Percentiles rank a stretch among this genome's conserved stretches.
phyloP scores from a whole-genome alignment of 2,888 invertebrate genomes.

The Cenopis cana region DNA sequence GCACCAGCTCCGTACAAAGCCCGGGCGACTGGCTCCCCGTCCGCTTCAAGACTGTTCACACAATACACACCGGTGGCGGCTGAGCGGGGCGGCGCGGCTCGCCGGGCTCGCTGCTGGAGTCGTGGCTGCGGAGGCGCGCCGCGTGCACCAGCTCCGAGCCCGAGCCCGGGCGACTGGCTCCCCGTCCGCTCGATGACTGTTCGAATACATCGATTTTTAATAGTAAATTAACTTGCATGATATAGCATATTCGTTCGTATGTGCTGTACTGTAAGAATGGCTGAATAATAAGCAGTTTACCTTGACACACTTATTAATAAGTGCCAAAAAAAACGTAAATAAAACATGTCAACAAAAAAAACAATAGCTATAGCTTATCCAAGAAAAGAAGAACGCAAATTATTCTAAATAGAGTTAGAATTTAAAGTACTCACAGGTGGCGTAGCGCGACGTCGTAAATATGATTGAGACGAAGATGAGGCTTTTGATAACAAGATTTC shows the following conservation, averaged over 20 bases:
- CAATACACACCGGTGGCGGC: slow-evolving; percentile 45
- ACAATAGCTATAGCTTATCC: no score
- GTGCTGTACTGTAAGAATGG: no score
- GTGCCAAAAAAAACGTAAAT: background rate
- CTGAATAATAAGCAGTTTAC: no score
- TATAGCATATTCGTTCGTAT: no score
- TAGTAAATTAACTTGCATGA: background rate
- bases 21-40: background rate
- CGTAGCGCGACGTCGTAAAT: slow-evolving; percentile 54
- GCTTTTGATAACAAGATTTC: background rate
- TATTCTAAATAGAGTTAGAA: background rate
- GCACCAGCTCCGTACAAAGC: no score
- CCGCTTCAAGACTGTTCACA: background rate
- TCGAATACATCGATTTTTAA: background rate
- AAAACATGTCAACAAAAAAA: background rate
- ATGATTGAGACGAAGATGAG: slow-evolving; percentile 52
- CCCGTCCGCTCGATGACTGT: slow-evolving; percentile 69
- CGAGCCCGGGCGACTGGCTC: slow-evolving; percentile 62
- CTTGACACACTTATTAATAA: no score
- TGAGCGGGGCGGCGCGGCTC: slow-evolving; percentile 49
- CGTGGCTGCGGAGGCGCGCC: slow-evolving; percentile 80
- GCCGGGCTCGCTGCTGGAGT: slow-evolving; percentile 71
- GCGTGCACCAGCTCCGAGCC: slow-evolving; percentile 74
- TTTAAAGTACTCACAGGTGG: slow-evolving; percentile 60
- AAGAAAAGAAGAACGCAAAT: background rate